These are phyloP conservation scores for Trichonephila inaurata DNA, from an alignment of 1,140 invertebrate species.

Conservation along the genomic window DNA sequence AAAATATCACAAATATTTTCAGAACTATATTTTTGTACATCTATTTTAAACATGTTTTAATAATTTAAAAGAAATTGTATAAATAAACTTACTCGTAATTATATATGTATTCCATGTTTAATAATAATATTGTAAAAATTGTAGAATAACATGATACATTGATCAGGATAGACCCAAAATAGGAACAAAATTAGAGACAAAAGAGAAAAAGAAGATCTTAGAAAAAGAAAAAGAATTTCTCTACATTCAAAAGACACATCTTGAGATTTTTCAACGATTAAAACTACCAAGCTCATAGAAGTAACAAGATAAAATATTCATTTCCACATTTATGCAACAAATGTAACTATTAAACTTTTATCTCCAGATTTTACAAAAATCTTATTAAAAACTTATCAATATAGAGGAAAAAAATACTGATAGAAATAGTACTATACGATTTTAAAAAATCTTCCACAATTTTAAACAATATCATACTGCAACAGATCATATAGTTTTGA, in stretches of 20 bases:
- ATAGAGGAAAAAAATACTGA: not conserved
- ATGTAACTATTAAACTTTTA: not conserved
- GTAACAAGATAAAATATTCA: not conserved
- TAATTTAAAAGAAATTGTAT: no score
- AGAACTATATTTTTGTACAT: no score
- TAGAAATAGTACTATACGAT: not conserved
- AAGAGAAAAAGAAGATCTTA: no score
- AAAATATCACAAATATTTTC: no score
- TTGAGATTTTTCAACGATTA: not conserved
- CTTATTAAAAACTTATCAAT: not conserved
- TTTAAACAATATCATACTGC: not conserved
- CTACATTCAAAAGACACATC: not conserved
- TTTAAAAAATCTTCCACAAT: not conserved
- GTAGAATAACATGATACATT: no score
- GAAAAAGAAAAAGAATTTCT: no score
- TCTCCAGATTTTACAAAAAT: not conserved
- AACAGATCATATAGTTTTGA: not conserved
- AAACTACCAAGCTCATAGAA: not conserved
- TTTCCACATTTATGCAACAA: not conserved
- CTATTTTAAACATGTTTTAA: no score
- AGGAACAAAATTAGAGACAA: no score
- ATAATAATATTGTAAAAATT: no score
- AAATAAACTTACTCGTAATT: no score
- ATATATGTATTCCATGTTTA: no score
- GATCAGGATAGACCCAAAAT: no score